These are phyloP conservation scores for Parochlus steinenii DNA, from an alignment of 2,888 invertebrate species.

Conservation along the genomic window DNA sequence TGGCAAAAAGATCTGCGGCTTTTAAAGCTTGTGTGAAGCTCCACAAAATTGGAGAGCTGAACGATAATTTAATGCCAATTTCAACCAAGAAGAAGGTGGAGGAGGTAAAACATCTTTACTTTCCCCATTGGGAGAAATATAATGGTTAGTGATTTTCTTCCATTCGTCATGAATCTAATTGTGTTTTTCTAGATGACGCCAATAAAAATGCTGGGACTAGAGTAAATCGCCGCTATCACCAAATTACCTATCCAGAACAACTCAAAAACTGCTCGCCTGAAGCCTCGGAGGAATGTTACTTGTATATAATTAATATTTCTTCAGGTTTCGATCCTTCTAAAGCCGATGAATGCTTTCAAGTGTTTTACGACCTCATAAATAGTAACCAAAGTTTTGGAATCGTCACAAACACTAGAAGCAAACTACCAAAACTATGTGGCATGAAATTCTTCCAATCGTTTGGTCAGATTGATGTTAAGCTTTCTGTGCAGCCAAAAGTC, in stretches of 20 bases:
- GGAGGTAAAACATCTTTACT: conserved; percentile 32
- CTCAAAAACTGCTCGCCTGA: conserved; percentile 1
- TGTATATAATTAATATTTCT: conserved; percentile 1
- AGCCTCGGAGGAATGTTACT: neutral
- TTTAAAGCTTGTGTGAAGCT: conserved; percentile 55
- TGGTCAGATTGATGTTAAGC: conserved; percentile 34
- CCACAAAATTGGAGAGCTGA: conserved; percentile 53
- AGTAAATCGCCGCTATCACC: conserved; percentile 37
- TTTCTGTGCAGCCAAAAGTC: conserved; percentile 34
- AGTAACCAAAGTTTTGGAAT: conserved; percentile 42
- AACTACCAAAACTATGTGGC: conserved; percentile 42
- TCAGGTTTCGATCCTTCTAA: conserved; percentile 2
- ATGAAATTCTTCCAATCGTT: conserved; percentile 61
- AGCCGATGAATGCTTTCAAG: conserved; percentile 20
- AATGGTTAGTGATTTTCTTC: too few species aligned
- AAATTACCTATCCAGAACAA: conserved; percentile 21
- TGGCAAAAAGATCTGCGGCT: conserved; percentile 71
- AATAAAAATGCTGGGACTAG: conserved; percentile 41
- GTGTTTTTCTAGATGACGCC: conserved; percentile 14
- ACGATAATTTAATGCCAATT: conserved; percentile 53
- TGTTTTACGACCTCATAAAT: conserved; percentile 36
- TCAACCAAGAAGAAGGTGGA: conserved; percentile 21
- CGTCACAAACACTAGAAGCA: conserved; percentile 37
- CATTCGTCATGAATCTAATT: too few species aligned
- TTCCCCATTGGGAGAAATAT: conserved; percentile 41